Conservation (phyloP, 2,797 vertebrate species). For the Notamacropus eugenii region DNA sequence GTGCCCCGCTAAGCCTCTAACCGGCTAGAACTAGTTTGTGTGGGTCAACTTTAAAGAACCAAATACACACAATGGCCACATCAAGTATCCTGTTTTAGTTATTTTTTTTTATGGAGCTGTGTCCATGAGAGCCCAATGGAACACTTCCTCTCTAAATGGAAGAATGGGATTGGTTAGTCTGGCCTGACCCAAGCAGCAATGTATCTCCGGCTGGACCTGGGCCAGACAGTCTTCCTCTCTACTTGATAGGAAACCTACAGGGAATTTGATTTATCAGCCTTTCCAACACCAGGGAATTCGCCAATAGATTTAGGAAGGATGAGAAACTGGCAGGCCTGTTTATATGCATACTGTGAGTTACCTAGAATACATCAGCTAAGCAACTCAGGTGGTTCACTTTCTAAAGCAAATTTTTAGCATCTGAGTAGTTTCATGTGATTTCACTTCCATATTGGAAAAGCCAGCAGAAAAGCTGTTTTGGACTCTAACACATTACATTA, state of each 20-base stretch:
- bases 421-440: constrained; percentile 45
- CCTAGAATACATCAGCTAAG: constrained; percentile 26
- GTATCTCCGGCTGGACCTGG: background rate
- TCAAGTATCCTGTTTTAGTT: background rate
- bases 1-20: background rate
- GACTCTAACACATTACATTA: constrained; percentile 66
- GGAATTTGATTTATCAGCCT: constrained; percentile 15
- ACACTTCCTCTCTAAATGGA: background rate
- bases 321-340: constrained; percentile 42
- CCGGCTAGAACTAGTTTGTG: background rate
- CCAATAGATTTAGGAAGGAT: constrained; percentile 28
- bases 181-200: background rate
- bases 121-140: background rate
- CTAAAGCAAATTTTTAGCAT: constrained; percentile 26
- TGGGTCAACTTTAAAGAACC: background rate
- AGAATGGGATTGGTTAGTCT: background rate
- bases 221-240: background rate
- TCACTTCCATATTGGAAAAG: constrained; percentile 36
- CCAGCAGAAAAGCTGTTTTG: constrained; percentile 71
- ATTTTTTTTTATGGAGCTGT: background rate
- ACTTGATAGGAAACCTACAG: constrained; percentile 6
- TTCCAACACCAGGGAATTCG: constrained; percentile 9
- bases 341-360: constrained; percentile 41
- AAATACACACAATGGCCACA: background rate
- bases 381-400: constrained; percentile 42